These are phyloP conservation scores for Ethmia dodecea DNA, from an alignment of 2,888 invertebrate species.

Conservation along the genomic window DNA sequence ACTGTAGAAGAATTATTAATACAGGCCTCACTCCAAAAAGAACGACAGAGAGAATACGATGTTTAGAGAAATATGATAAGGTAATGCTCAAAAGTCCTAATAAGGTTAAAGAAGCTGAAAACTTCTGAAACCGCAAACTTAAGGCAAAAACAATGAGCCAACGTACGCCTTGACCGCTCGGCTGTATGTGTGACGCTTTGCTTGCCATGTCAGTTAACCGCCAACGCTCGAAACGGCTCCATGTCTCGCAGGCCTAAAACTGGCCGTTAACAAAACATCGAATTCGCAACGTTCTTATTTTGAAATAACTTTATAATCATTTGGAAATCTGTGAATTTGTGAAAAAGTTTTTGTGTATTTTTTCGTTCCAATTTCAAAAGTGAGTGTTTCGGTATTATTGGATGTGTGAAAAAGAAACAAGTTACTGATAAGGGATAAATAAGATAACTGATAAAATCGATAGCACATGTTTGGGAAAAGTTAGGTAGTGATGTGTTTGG, in stretches of 20 bases:
- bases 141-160: no score
- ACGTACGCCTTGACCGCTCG: background rate
- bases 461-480: conserved; percentile 35
- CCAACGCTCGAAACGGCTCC: conserved; percentile 43
- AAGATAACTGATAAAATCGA: conserved; percentile 52
- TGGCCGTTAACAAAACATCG: conserved; percentile 36
- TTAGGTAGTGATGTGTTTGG: conserved; percentile 50
- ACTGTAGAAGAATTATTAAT: no score
- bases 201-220: conserved; percentile 45
- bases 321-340: no score
- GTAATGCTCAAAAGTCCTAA: no score
- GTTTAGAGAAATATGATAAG: no score
- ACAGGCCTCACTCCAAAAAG: no score
- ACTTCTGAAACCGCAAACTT: no score
- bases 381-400: background rate
- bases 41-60: no score
- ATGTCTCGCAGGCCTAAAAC: conserved; percentile 36
- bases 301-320: background rate
- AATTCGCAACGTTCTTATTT: conserved; percentile 9
- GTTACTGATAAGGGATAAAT: conserved; percentile 35
- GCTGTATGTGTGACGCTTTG: conserved; percentile 3
- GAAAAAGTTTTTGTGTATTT: conserved; percentile 14
- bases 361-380: conserved; percentile 9
- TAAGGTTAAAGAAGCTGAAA: no score
- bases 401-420: conserved; percentile 2